Base-by-base conservation (phyloP, 1,140 invertebrate species). In the Tribolium castaneum region DNA sequence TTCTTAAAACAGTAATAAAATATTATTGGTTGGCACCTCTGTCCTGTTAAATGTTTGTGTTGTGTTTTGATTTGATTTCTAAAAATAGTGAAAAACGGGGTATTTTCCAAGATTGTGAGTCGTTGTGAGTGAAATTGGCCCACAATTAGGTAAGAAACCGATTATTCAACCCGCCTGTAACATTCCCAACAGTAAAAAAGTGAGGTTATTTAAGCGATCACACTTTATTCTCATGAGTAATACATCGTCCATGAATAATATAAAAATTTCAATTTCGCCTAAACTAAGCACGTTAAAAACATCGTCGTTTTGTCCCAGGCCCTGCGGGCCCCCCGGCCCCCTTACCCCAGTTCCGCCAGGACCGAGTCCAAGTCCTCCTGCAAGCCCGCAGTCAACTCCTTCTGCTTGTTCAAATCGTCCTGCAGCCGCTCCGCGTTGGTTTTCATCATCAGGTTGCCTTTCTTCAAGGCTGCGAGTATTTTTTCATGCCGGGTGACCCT, bases 361-460 rank as follows among this genome's bases (percentile, higher is more conserved):
- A 94, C 91, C 5, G 94, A 94, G 85, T 96, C 94, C 78, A 97
- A 86, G 87, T 96, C 95, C 83, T 95, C 92, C 87, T 96, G 92
- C 19, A 97, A 86, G 19, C 89, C 88, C 9, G 91, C 86, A 22
- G 94, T 94, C 86, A 93, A 90, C 82, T 95, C 94, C 83, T 93
- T 92, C 80, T 95, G 94, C 84, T 94, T 94, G 56, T 91, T 91
- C 54, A 96, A 90, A 85, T 95, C 94, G 84, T 97, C 95, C 87
- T 95, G 94, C 34, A 96, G 87, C 83, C 94, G 89, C 86, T 96
- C 95, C 1, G 95, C 93, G 84, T 95, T 96, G 2, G 94, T 93
- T 87, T 95, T 94, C 6, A 96, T 87, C 78, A 96, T 89, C 81
- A 95, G 94, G 83, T 96, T 96, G 77, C 94, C 94, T 84, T 96